These are phyloP conservation scores for Naja naja DNA, from an alignment of 2,113 vertebrate species.

Conservation along the genomic window DNA sequence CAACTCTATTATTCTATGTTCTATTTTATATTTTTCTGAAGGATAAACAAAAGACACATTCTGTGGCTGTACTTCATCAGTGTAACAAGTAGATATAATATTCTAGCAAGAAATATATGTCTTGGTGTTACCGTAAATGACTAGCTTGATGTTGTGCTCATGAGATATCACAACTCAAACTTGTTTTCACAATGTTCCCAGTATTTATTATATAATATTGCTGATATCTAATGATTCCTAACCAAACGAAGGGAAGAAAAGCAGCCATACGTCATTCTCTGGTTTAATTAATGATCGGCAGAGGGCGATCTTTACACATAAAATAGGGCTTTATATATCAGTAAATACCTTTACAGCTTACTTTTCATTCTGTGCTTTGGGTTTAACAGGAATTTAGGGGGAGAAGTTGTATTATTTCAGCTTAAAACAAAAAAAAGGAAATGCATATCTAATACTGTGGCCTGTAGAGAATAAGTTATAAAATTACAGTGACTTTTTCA, in stretches of 20 bases:
- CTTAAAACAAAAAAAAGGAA: neutral
- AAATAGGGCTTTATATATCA: neutral
- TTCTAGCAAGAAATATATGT: neutral
- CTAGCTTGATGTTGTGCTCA: neutral
- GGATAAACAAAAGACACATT: neutral
- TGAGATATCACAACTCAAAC: neutral
- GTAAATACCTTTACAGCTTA: neutral
- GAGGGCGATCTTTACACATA: conserved; percentile 13
- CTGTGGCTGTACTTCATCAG: neutral
- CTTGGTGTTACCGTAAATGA: neutral
- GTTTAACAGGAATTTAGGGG: no score
- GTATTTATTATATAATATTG: no score
- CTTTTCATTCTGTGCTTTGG: neutral
- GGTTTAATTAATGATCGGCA: conserved; percentile 1
- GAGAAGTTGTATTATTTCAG: neutral
- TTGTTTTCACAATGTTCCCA: neutral
- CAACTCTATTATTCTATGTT: neutral
- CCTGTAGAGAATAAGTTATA: neutral
- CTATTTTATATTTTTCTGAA: neutral
- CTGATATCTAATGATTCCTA: neutral
- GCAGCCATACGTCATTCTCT: neutral
- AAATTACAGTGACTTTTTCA: neutral
- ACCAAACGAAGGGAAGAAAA: neutral
- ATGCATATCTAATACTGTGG: neutral
- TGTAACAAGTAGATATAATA: neutral